Conservation (phyloP, 2,797 vertebrate genomes). For the Anniella stebbinsi region DNA sequence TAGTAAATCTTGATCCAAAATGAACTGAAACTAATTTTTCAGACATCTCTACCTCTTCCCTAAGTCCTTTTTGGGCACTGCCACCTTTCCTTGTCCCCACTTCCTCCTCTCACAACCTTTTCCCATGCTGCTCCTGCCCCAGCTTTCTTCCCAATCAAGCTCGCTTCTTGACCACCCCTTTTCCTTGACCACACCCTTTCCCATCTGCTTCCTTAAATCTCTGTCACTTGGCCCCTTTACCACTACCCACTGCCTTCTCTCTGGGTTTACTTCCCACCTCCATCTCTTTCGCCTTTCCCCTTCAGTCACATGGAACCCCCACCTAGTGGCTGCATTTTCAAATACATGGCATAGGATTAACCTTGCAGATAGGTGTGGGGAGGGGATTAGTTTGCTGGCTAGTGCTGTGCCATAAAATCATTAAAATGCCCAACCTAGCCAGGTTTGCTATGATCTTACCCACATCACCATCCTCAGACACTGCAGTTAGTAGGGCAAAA, state of each 20-base stretch:
- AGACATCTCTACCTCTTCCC: too few species aligned
- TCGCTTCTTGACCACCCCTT: too few species aligned
- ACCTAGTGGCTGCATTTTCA: neutral
- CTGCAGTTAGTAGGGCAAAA: neutral
- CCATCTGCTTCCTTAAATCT: too few species aligned
- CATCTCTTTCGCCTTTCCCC: neutral
- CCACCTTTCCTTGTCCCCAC: too few species aligned
- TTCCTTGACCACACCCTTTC: too few species aligned
- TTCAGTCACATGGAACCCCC: neutral
- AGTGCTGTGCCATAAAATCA: neutral
- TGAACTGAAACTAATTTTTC: too few species aligned
- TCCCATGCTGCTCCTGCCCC: too few species aligned
- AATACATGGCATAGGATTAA: neutral
- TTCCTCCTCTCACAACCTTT: too few species aligned
- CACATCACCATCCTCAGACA: neutral
- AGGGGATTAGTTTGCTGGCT: neutral
- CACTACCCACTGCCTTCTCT: neutral
- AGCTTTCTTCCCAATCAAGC: too few species aligned
- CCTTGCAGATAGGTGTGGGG: neutral
- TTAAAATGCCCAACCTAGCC: neutral
- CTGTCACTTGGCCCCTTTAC: neutral
- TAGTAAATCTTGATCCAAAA: too few species aligned
- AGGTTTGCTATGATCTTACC: neutral
- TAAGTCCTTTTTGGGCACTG: too few species aligned
- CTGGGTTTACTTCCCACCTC: neutral